Evolutionary conservation across 2,113 vertebrate species (phyloP), one percentile per base, ranked within the genome.

Genomic region (Poecile atricapillus): DNA sequence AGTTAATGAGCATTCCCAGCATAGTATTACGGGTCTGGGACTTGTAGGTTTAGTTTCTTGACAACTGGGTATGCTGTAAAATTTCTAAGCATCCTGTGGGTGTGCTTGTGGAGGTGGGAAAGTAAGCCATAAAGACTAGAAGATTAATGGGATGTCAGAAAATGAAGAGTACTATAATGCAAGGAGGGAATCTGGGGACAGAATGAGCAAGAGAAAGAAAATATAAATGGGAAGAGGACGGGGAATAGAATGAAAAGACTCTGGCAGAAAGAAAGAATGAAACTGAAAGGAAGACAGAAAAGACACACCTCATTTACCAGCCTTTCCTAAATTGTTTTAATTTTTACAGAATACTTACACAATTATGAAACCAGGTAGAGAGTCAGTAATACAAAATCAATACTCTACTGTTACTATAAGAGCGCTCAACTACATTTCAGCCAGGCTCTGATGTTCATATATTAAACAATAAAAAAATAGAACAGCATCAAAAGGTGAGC

Each of bases 121-220:
- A 95, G 59, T 76, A 90, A 95, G 95, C 78, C 82, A 94, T 82
- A 93, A 95, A 94, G 87, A 83, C 87, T 95, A 75, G 71, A 90
- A 95, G 95, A 95, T 94, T 93, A 96, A 96, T 85, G 75, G 79
- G 75, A 96, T 94, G 75, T 94, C 87, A 89, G 79, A 96, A 95
- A 93, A 94, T 80, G 78, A 97, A 96, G 84, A 90, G 87, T 85
- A 93, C 85, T 79, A 88, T 89, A 96, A 97, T 76, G 78, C 67
- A 91, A 85, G 74, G 27, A 95, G 87, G 87, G 87, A 95, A 93
- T 86, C 3, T 90, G 39, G 82, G 93, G 95, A 94, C 78, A 95
- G 68, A 93, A 91, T 67, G 93, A 96, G 92, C 87, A 70, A 59
- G 83, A 92, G 73, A 73, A 88, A 74, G 64, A 82, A 93, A 95